These are phyloP conservation scores for Setipinna tenuifilis DNA, from an alignment of 2,797 vertebrate genomes.

Conservation along the genomic window DNA sequence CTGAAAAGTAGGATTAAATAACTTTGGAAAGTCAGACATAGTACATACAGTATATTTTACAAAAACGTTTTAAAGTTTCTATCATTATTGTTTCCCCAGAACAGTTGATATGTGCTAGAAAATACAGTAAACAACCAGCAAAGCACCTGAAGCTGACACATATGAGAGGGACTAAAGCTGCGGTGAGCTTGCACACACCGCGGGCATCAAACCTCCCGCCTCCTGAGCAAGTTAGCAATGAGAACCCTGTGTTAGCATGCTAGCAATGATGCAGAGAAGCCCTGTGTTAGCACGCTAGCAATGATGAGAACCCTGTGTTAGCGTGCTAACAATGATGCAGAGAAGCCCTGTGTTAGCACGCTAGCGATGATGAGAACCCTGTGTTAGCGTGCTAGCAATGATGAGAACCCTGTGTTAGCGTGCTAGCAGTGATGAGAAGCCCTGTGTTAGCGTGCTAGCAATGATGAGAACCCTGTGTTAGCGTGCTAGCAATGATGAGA, in stretches of 20 bases:
- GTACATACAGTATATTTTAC: neutral
- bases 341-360: no score
- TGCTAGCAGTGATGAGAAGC: no score
- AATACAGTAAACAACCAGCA: neutral
- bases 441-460: neutral
- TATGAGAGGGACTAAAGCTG: neutral
- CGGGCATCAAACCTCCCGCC: neutral
- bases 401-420: no score
- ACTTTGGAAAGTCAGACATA: neutral
- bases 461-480: no score
- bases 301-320: no score
- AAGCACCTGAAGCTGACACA: neutral
- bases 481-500: no score
- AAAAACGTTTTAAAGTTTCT: neutral
- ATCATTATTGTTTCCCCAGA: neutral
- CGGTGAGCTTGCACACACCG: neutral
- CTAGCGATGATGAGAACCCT: no score
- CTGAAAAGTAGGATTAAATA: constrained; percentile 12
- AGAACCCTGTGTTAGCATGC: no score
- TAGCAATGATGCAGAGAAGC: no score
- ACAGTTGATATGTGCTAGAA: neutral
- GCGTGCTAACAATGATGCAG: no score
- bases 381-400: no score
- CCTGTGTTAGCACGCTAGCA: neutral
- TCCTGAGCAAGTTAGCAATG: neutral